These are phyloP conservation scores for Pinna nobilis DNA, from an alignment of 1,140 invertebrate genomes.

Conservation along the genomic window DNA sequence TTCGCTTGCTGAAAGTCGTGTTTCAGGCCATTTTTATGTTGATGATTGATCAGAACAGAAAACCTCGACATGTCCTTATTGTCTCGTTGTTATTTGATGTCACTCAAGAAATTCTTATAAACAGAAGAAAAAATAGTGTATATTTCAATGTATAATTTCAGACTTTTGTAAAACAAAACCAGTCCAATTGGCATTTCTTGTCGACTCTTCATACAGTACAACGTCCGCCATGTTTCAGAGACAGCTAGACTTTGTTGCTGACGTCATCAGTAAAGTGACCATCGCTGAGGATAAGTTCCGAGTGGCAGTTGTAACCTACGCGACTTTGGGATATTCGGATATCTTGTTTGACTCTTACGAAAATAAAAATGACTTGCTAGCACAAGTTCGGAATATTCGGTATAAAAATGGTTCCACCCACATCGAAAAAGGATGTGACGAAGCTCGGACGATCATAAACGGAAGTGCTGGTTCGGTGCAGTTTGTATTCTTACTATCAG, in stretches of 20 bases:
- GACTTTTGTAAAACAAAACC: constrained; percentile 7
- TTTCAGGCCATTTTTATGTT: no score
- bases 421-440: constrained; percentile 1
- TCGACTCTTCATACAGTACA: constrained; percentile 1
- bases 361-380: background rate
- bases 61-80: no score
- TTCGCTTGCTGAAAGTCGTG: no score
- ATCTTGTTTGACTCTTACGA: background rate
- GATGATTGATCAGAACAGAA: no score
- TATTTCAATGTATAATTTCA: background rate
- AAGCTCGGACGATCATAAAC: background rate
- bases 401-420: constrained; percentile 10
- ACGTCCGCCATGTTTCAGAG: background rate
- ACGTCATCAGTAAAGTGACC: background rate
- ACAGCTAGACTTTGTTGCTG: constrained; percentile 6
- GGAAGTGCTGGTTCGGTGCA: background rate
- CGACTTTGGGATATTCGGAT: background rate
- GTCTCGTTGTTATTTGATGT: background rate
- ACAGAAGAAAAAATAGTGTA: background rate
- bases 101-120: background rate
- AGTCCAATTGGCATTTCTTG: background rate
- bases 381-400: background rate
- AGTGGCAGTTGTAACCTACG: constrained; percentile 10
- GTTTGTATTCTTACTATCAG: constrained; percentile 6
- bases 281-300: constrained; percentile 7